These are phyloP conservation scores for Podarcis lilfordi DNA, from an alignment of 2,797 vertebrate genomes.

Conservation along the genomic window DNA sequence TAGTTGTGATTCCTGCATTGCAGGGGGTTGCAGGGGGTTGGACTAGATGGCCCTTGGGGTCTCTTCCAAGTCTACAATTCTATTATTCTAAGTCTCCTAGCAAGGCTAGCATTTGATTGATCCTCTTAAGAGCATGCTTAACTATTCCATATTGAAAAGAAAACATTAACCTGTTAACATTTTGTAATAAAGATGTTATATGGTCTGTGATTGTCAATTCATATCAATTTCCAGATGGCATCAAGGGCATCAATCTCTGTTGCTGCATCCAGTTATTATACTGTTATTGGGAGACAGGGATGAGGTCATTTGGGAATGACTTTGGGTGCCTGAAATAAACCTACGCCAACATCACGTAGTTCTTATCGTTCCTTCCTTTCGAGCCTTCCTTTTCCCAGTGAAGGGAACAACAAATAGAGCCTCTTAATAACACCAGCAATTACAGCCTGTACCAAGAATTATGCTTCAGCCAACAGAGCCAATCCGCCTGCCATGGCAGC, in stretches of 20 bases:
- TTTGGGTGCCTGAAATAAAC: background rate
- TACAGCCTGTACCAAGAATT: background rate
- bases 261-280: background rate
- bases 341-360: background rate
- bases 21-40: too few relatives aligned
- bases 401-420: background rate
- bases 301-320: background rate
- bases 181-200: background rate
- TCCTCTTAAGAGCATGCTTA: background rate
- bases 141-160: background rate
- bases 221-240: background rate
- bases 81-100: background rate
- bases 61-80: too few relatives aligned
- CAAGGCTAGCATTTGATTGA: background rate
- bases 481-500: background rate
- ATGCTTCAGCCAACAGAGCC: background rate
- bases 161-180: background rate
- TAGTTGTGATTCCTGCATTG: too few relatives aligned
- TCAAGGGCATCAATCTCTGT: background rate
- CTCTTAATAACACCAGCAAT: background rate
- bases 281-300: background rate
- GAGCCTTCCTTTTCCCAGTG: background rate
- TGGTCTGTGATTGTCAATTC: background rate
- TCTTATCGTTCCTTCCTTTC: background rate
- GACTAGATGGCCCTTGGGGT: too few relatives aligned